Evolutionary conservation across 1,140 invertebrate species (phyloP), one percentile per base, ranked within the genome.

Genomic region (Mycetomoellerius zeteki): DNA sequence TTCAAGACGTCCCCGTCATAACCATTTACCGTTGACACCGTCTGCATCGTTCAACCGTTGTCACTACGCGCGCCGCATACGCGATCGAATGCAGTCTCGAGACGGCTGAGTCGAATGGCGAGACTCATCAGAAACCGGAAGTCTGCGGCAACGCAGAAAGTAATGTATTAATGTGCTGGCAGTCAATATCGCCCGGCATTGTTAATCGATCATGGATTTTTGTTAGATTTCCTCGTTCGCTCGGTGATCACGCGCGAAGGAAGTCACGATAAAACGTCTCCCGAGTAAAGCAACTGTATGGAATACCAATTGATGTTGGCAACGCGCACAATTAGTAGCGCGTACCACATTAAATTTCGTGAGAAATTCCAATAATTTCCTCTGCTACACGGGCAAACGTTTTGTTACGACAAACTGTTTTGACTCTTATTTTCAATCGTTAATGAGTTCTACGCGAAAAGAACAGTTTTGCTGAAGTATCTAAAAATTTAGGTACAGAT

Each of bases 1-100:
- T 94, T 93, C 93, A 92, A 89, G 84, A 87, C 90, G 88, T 88
- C 84, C 91, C 77, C 78, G 91, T 92, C 93, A 94, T 94, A 94
- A 94, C 90, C 92, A 93, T 93, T 93, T 92, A 94, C 92, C 89
- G 92, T 93, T 92, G 91, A 92, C 93, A 92, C 89, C 67, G 92
- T 93, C 92, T 94, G 92, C 92, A 93, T 94, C 90, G 91, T 90
- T 90, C 91, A 92, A 92, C 78, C 91, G 87, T 93, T 88, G 86
- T 91, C 89, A 89, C 85, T 62, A 89, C 92, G 90, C 88, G 87
- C 65, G 81, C 67, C 82, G 93, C 92, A 93, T 94, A 86, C 90
- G 72, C 80, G 85, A 92, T 90, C 62, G 50, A 47, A 54, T 12
- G 43, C 30, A 54, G 88, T 50, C 84, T 88, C 87, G 81, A 89